phyloP scores from a whole-genome alignment of 2,888 invertebrate genomes.

The Megastigmus dorsalis region DNA sequence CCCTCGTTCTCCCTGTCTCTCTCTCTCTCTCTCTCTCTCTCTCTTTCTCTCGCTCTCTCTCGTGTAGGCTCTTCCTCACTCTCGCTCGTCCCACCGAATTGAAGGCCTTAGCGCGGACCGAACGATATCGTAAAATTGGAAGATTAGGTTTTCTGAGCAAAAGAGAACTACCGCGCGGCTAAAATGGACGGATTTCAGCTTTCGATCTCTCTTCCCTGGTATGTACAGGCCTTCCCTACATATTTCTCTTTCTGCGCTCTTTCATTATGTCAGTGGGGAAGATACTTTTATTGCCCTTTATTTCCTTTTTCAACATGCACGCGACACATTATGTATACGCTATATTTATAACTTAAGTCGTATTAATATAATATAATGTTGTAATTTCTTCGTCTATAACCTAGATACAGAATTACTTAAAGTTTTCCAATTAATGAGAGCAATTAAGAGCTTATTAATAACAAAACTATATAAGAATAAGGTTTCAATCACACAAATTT shows the following conservation, averaged over 20 bases:
- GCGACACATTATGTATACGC: no score
- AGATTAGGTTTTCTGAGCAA: slow-evolving; percentile 51
- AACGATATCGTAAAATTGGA: slow-evolving; percentile 60
- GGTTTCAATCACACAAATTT: no score
- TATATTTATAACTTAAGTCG: no score
- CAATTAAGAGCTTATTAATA: no score
- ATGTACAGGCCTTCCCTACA: background rate
- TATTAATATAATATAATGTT: no score
- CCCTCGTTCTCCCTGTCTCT: slow-evolving; percentile 26
- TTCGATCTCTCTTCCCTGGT: slow-evolving; percentile 11
- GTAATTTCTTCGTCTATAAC: no score
- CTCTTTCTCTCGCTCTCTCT: slow-evolving; percentile 10
- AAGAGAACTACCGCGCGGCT: slow-evolving; percentile 19
- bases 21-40: slow-evolving; percentile 22
- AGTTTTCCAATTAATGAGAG: no score
- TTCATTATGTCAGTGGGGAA: slow-evolving; percentile 4
- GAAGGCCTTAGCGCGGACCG: slow-evolving; percentile 63
- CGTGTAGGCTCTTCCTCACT: background rate
- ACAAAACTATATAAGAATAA: no score
- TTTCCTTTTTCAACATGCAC: no score
- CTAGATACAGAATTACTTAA: no score
- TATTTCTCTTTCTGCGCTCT: slow-evolving; percentile 6
- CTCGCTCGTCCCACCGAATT: slow-evolving; percentile 66
- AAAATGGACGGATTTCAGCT: slow-evolving; percentile 26
- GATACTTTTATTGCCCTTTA: background rate